Evolutionary conservation across 2,797 vertebrate genomes (phyloP).

Genomic region (Pangasius larnaudii): DNA sequence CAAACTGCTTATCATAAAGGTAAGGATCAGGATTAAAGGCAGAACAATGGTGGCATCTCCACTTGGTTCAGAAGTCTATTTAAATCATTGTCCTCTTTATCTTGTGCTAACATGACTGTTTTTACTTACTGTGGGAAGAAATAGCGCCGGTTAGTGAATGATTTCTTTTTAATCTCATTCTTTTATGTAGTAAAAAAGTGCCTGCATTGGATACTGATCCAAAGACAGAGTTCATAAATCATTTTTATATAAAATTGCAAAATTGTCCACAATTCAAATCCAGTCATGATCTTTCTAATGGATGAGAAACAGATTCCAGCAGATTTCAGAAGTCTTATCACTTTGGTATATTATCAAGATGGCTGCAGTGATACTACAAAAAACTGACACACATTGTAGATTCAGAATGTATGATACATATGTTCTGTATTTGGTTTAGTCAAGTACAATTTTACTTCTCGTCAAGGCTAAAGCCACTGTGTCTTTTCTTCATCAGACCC

Average conservation of each 20-base stretch:
- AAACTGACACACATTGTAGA: neutral
- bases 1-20: slow-evolving; percentile 49
- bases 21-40: slow-evolving; percentile 35
- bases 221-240: slow-evolving; percentile 24
- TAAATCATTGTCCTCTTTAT: slow-evolving; percentile 37
- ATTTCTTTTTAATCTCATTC: slow-evolving; percentile 23
- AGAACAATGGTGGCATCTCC: slow-evolving; percentile 50
- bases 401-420: slow-evolving; percentile 2
- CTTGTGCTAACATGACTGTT: slow-evolving; percentile 47
- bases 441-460: neutral
- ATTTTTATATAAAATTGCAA: slow-evolving; percentile 33
- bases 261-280: slow-evolving; percentile 28
- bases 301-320: slow-evolving; percentile 39
- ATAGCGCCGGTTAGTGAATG: neutral
- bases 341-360: slow-evolving; percentile 41
- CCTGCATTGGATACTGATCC: slow-evolving; percentile 19
- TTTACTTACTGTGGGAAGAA: slow-evolving; percentile 16
- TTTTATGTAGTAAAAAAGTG: neutral
- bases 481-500: slow-evolving; percentile 68
- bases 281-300: slow-evolving; percentile 40
- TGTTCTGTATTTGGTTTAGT: slow-evolving; percentile 21
- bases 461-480: slow-evolving; percentile 30
- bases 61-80: slow-evolving; percentile 26
- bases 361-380: slow-evolving; percentile 23
- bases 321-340: slow-evolving; percentile 45